These are phyloP conservation scores for Cheilosia urbana DNA, from an alignment of 2,888 invertebrate species.

Conservation along the genomic window DNA sequence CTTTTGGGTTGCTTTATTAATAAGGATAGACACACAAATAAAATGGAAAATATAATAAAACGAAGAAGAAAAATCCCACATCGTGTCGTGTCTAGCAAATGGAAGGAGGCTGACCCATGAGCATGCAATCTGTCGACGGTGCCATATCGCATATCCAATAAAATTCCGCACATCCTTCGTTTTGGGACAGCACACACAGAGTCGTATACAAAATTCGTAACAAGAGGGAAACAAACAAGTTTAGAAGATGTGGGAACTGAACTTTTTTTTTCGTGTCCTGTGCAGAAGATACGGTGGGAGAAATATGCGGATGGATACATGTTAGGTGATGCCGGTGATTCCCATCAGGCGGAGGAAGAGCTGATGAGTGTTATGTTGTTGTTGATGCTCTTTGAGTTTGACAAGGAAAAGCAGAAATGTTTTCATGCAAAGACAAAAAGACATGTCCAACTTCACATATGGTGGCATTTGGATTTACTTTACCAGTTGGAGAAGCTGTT, in stretches of 20 bases:
- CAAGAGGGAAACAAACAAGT: constrained; percentile 32
- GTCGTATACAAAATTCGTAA: constrained; percentile 23
- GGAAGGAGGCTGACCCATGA: constrained; percentile 49
- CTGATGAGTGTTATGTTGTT: constrained; percentile 16
- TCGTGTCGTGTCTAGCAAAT: constrained; percentile 63
- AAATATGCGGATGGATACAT: not conserved
- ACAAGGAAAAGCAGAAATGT: not conserved
- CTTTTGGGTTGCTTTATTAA: constrained; percentile 49
- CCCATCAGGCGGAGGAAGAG: constrained; percentile 19
- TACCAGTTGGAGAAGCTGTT: too few relatives aligned
- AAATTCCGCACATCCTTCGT: constrained; percentile 53
- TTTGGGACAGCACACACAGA: constrained; percentile 15
- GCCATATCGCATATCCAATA: constrained; percentile 68
- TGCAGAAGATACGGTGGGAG: not conserved
- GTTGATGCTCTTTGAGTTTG: not conserved
- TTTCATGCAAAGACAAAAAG: not conserved
- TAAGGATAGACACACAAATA: constrained; percentile 32
- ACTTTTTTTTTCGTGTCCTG: not conserved
- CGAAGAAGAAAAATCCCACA: constrained; percentile 32
- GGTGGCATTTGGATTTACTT: too few relatives aligned
- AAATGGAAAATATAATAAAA: constrained; percentile 25
- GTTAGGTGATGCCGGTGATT: constrained; percentile 29
- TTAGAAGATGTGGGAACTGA: constrained; percentile 52
- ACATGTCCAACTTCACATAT: too few relatives aligned
- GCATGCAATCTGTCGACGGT: constrained; percentile 65